Evolutionary conservation across 2,888 invertebrate genomes (phyloP).

Genomic region (Trachelus troglodyta): DNA sequence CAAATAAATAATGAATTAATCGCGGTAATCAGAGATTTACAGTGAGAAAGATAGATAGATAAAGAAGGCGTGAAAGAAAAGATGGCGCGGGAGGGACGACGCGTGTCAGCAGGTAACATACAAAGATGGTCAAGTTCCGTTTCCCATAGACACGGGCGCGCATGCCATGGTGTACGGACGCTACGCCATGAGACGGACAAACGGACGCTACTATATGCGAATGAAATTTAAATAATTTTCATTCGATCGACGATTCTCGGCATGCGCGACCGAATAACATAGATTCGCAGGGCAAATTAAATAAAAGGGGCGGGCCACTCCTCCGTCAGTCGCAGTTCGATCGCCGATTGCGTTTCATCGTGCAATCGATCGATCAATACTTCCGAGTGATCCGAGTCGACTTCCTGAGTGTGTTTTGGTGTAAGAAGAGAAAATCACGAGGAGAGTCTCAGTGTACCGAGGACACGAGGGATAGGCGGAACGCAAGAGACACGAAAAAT

Average conservation of each 20-base stretch:
- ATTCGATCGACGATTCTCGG: constrained; percentile 59
- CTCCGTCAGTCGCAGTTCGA: constrained; percentile 65
- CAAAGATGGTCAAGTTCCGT: constrained; percentile 60
- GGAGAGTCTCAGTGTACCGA: too few relatives aligned
- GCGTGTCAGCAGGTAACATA: constrained; percentile 22
- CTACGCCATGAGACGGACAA: constrained; percentile 28
- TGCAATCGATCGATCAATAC: constrained; percentile 36
- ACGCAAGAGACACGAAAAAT: too few relatives aligned
- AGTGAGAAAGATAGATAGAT: too few relatives aligned
- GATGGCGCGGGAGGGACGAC: background rate
- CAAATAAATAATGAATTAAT: too few relatives aligned
- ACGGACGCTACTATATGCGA: constrained; percentile 43
- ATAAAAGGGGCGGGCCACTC: constrained; percentile 66
- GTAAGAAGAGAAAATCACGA: too few relatives aligned
- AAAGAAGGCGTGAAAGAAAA: background rate
- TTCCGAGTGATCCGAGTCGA: too few relatives aligned
- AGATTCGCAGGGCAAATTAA: constrained; percentile 63
- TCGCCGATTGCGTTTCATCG: constrained; percentile 59
- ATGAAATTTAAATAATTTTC: constrained; percentile 66
- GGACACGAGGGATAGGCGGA: too few relatives aligned
- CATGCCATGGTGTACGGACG: constrained; percentile 55
- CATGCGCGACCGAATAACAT: constrained; percentile 67
- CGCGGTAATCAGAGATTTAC: too few relatives aligned
- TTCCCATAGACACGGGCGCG: constrained; percentile 48
- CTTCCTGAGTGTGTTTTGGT: too few relatives aligned